These are phyloP conservation scores for Nezara viridula DNA, from an alignment of 2,888 invertebrate species.

Conservation along the genomic window DNA sequence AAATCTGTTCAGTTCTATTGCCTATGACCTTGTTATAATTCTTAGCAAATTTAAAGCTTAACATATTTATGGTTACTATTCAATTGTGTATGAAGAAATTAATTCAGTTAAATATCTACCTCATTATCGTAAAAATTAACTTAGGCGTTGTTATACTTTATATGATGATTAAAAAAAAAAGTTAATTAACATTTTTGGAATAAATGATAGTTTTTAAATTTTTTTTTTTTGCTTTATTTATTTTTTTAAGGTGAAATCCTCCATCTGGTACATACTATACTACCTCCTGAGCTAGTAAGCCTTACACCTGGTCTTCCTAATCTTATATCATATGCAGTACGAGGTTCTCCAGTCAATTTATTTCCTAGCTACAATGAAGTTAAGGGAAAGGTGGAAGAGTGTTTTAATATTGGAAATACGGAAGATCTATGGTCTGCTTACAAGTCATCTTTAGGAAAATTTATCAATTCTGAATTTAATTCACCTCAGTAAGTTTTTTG, in stretches of 20 bases:
- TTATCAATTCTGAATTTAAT: constrained; percentile 26
- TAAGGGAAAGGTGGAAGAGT: neutral
- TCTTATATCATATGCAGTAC: constrained; percentile 79
- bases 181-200: too few relatives aligned
- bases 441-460: constrained; percentile 15
- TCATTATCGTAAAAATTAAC: too few relatives aligned
- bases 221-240: neutral
- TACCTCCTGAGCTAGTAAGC: constrained; percentile 90
- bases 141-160: too few relatives aligned
- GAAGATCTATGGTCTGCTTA: constrained; percentile 22
- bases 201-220: neutral
- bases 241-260: constrained; percentile 80
- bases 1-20: too few relatives aligned
- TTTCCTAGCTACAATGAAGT: constrained; percentile 44
- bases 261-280: constrained; percentile 85
- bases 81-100: too few relatives aligned
- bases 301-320: constrained; percentile 87
- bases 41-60: too few relatives aligned
- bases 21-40: too few relatives aligned
- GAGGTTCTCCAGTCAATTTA: constrained; percentile 65
- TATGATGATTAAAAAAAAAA: too few relatives aligned
- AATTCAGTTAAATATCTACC: too few relatives aligned
- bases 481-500: constrained; percentile 25
- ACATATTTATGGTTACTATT: too few relatives aligned
- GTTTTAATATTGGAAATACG: neutral